Evolutionary conservation across 2,888 invertebrate genomes (phyloP), one percentile per base, ranked within the genome.

Genomic region (Pteria penguin): DNA sequence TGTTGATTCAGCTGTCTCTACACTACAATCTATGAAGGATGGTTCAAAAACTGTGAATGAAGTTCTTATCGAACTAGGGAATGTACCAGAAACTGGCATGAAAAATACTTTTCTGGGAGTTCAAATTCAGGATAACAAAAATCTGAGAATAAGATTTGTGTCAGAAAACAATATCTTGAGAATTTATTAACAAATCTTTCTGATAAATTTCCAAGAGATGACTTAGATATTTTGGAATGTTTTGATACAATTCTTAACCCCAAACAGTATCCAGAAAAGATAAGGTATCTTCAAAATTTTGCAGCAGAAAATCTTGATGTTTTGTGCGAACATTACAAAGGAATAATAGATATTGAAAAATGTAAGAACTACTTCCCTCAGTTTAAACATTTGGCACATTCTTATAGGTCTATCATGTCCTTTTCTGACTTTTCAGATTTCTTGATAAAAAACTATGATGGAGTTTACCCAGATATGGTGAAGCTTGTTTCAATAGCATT

Each of bases 161-260:
- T 55, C 11, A n/a, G n/a, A n/a, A n/a, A n/a, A n/a, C n/a, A 5
- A 4, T 79, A 63, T 29, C 31, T 76, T 36, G 57, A 71, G 31
- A 71, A 45, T 26, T 36, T 76, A 0, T 36, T 68, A n/a, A 27
- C 11, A 2, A 76, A 76, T 66, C 62, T 79, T 5, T n/a, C 14
- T 57, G 26, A 18, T 1, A 74, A 74, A 29, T 72, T 65, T 52
- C 57, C 72, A 1, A 14, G 58, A 11, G 66, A 72, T 55, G 36
- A 65, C 2, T 18, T 72, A 2, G 33, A 72, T 22, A 18, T 72
- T 31, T 29, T 72, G 26, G 65, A 65, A 27, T 55, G 58, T 36
- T 58, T 72, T 57, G 72, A 65, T 65, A 29, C n/a, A n/a, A 29
- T 72, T 36, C 66, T 72, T 14, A 78, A 80, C 32, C 80, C 75